Evolutionary conservation across 2,888 invertebrate species (phyloP), one percentile per base, ranked within the genome.

Genomic region (Terebella lapidaria): DNA sequence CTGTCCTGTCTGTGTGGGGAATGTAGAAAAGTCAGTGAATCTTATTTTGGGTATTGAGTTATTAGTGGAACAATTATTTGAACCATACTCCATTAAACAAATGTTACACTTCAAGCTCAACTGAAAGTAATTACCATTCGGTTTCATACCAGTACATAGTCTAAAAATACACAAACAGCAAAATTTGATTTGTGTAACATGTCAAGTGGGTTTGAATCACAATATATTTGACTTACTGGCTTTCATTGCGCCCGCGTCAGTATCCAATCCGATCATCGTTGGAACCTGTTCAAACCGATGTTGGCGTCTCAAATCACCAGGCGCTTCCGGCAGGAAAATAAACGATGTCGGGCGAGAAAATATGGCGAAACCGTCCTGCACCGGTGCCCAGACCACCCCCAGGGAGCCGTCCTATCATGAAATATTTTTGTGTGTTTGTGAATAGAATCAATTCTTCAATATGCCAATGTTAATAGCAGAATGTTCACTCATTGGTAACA

Each of bases 381-480:
- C 59, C 3, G 68, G 68, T 10, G 58, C 68, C 68, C 68, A 68
- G 15, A 68, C 64, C 27, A 49, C 52, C n/a, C 68, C 68, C 25
- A 68, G 45, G 3, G 26, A 56, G 1, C 68, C 67, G 49, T 66
- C 66, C 68, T 68, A 56, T 25, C 30, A 26, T 10, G 20, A 30
- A 15, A 20, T 29, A 27, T 24, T 25, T 25, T 10, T 26, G 18
- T 53, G 10, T 27, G 24, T 45, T 55, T 45, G 55, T n/a, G n/a
- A n/a, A n/a, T n/a, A n/a, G n/a, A n/a, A n/a, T n/a, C n/a, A n/a
- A n/a, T n/a, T n/a, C n/a, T n/a, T n/a, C n/a, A n/a, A n/a, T n/a
- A n/a, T n/a, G n/a, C n/a, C n/a, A n/a, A n/a, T n/a, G n/a, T n/a
- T n/a, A n/a, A n/a, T n/a, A n/a, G n/a, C n/a, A n/a, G n/a, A n/a